Percentiles rank a stretch among this genome's conserved stretches.
These are phyloP conservation scores for Nibea coibor DNA, from an alignment of 2,113 vertebrate genomes.

Conservation along the genomic window DNA sequence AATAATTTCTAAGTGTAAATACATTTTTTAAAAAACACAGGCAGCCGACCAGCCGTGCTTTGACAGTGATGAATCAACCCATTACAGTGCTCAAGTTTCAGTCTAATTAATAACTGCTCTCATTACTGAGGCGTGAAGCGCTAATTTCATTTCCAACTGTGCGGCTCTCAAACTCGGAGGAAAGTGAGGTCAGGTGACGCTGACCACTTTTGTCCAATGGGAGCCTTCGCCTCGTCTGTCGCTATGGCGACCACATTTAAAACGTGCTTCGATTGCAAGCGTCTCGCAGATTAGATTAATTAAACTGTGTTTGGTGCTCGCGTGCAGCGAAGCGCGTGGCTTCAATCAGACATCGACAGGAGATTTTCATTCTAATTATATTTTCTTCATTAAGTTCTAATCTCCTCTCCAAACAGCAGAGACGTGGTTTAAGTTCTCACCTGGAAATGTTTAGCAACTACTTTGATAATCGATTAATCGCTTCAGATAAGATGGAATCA, in stretches of 20 bases:
- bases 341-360: background rate
- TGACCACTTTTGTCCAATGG: conserved; percentile 17
- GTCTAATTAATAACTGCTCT: conserved; percentile 41
- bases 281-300: background rate
- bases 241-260: conserved; percentile 26
- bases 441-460: too few species aligned
- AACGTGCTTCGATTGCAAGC: background rate
- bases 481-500: background rate
- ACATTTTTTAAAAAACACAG: conserved; percentile 14
- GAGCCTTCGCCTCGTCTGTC: conserved; percentile 12
- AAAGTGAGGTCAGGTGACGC: conserved; percentile 7
- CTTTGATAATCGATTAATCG: background rate
- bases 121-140: conserved; percentile 24
- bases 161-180: background rate
- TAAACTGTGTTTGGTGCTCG: background rate
- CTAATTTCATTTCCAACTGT: conserved; percentile 33
- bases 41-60: background rate
- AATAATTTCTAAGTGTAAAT: background rate
- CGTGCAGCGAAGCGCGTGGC: background rate
- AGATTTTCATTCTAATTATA: background rate
- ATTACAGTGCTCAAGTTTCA: conserved; percentile 33
- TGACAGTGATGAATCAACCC: conserved; percentile 47
- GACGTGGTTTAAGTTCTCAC: background rate
- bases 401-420: background rate
- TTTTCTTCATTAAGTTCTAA: background rate